Evolutionary conservation across 1,140 invertebrate species (phyloP), one percentile per base, ranked within the genome.

Genomic region (Drosophila lowei): DNA sequence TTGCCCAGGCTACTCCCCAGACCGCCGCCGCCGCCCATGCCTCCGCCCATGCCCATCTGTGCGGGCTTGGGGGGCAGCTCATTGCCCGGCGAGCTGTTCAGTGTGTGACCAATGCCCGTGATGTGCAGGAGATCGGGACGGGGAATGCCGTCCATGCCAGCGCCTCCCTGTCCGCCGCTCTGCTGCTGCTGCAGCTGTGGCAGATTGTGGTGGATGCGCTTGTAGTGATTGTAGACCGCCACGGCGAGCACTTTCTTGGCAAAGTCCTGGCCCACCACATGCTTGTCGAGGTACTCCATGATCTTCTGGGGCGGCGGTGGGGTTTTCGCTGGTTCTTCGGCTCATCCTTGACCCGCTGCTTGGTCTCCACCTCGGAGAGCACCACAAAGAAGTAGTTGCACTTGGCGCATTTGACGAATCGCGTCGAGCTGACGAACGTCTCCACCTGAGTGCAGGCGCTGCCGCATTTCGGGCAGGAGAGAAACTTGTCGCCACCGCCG

Each of bases 201-300:
- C 63, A 97, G 93, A 92, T 99, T 99, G 92, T 99, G 97, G 90
- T 97, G 97, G 86, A 99, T 98, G 84, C 98, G 93, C 93, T 99
- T 99, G 92, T 99, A 99, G 92, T 99, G 99, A 92, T 99, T 99
- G 92, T 99, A 99, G 1, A 99, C 98, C 25, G 98, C 98, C 5
- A 99, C 98, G 28, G 98, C 96, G 8, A 99, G 92, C n/a, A 99
- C 98, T 93, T 99, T 99, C 92, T 99, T 99, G 0, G 98, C 99
- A 92, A 96, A 95, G 73, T 99, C 96, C 93, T 99, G 99, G 0
- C 98, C 99, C n/a, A 99, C 95, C 15, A 99, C 98, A 93, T 98
- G 97, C 88, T 96, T 97, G 92, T 99, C 97, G 34, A 99, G 92
- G 92, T 97, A 99, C 81, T 98, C 96, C 92, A 96, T 98, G 68